phyloP scores from a whole-genome alignment of 2,888 invertebrate species.

The Hylaea fasciaria region DNA sequence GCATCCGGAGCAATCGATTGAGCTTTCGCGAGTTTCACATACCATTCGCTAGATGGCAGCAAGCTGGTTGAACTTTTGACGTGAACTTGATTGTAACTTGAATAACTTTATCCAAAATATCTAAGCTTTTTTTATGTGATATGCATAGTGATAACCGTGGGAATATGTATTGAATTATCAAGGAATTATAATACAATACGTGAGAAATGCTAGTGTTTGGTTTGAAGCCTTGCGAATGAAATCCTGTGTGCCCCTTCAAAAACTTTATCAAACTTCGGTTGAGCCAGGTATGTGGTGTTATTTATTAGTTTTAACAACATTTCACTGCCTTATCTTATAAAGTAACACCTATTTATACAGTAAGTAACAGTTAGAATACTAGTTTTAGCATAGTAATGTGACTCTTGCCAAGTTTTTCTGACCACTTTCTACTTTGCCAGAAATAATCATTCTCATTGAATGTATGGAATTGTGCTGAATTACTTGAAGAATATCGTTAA shows the following conservation, averaged over 20 bases:
- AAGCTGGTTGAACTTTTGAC: conserved; percentile 81
- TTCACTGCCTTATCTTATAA: background rate
- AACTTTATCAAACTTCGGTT: conserved; percentile 37
- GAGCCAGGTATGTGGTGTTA: conserved; percentile 47
- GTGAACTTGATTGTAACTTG: conserved; percentile 81
- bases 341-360: background rate
- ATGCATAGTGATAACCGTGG: conserved; percentile 70
- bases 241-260: conserved; percentile 50
- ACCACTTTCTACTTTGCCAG: conserved; percentile 36
- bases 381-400: background rate
- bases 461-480: background rate
- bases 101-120: conserved; percentile 82
- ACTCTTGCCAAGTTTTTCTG: conserved; percentile 9
- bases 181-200: conserved; percentile 65
- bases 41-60: conserved; percentile 72
- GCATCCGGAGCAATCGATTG: conserved; percentile 67
- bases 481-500: no score
- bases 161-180: conserved; percentile 60
- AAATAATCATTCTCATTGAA: no score
- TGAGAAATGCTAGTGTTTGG: conserved; percentile 59
- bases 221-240: conserved; percentile 48
- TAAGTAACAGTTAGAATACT: background rate
- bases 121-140: conserved; percentile 75
- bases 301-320: conserved; percentile 18
- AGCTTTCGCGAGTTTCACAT: conserved; percentile 71